Evolutionary conservation across 2,888 invertebrate species (phyloP).

Genomic region (Deladenus siricidicola): DNA sequence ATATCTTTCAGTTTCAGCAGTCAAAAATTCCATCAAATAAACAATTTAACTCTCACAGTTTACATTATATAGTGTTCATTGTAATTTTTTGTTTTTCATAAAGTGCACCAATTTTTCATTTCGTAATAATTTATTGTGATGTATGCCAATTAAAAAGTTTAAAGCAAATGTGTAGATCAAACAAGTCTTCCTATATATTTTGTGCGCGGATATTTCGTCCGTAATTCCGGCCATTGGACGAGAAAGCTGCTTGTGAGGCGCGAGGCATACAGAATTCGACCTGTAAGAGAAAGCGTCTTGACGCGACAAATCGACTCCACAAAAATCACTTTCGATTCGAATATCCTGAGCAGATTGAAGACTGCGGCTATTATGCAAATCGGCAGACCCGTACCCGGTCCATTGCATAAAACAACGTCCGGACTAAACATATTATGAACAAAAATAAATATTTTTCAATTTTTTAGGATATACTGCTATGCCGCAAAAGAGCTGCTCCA

Average conservation of each 20-base stretch:
- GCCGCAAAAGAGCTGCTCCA: too few species aligned
- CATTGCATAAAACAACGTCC: conserved; percentile 77
- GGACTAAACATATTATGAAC: conserved; percentile 60
- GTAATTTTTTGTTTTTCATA: not conserved
- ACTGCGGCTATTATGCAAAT: conserved; percentile 72
- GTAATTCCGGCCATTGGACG: conserved; percentile 83
- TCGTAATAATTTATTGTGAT: not conserved
- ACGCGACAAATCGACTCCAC: conserved; percentile 92
- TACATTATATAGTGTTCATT: not conserved
- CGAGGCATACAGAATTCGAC: conserved; percentile 73
- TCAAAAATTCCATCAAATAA: too few species aligned
- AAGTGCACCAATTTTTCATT: not conserved
- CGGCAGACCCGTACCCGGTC: conserved; percentile 92
- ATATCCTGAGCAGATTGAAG: conserved; percentile 58
- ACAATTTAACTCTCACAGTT: too few species aligned
- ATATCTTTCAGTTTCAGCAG: too few species aligned
- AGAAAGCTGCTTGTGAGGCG: conserved; percentile 70
- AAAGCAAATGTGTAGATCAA: not conserved
- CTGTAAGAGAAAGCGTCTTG: conserved; percentile 75
- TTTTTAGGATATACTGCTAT: too few species aligned
- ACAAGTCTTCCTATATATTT: conserved; percentile 25
- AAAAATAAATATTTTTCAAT: too few species aligned
- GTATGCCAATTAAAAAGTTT: not conserved
- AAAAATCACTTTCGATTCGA: conserved; percentile 58
- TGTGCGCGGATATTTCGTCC: conserved; percentile 60